Evolutionary conservation across 2,888 invertebrate species (phyloP), one percentile per base, ranked within the genome.

Genomic region (Notocelia uddmanniana): DNA sequence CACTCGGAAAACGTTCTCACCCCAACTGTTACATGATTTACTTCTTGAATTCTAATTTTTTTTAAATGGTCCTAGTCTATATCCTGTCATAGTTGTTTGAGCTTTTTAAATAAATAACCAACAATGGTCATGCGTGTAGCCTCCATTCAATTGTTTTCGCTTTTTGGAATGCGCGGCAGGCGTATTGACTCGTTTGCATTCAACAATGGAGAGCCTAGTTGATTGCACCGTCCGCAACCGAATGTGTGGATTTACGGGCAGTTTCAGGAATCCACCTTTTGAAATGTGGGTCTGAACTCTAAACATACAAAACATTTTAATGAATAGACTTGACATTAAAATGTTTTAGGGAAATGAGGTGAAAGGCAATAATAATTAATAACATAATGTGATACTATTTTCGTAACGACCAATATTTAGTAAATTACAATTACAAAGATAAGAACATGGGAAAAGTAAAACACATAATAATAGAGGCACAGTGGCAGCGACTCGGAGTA

Each of bases 151-250:
- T 70, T 70, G 58, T 64, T 70, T 70, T 63, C 13, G 23, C 9
- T 64, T 31, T 70, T 62, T 41, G 26, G 50, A 26, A 70, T 48
- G 50, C 58, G 31, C 34, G 10, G 58, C n/a, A 26, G 48, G 48
- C 23, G 55, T 69, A 63, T 63, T 52, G 70, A 57, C 59, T 67
- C 41, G 66, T 71, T 71, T 70, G 64, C 70, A 70, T 70, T 37
- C 50, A 64, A 59, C 58, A 57, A 57, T 66, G 45, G 26, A 66
- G 45, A 57, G 45, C 41, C 55, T 55, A 57, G 55, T 57, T 57
- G 66, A 57, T 57, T 45, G 54, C 55, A 66, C 26, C 19, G 18
- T 11, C 26, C 41, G 10, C 41, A 45, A 37, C 41, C 41, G 45
- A 31, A 41, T 55, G 54, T 55, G 34, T 66, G 31, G 31, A 37